phyloP scores from a whole-genome alignment of 2,797 vertebrate genomes.

The Apodemus agrarius region DNA sequence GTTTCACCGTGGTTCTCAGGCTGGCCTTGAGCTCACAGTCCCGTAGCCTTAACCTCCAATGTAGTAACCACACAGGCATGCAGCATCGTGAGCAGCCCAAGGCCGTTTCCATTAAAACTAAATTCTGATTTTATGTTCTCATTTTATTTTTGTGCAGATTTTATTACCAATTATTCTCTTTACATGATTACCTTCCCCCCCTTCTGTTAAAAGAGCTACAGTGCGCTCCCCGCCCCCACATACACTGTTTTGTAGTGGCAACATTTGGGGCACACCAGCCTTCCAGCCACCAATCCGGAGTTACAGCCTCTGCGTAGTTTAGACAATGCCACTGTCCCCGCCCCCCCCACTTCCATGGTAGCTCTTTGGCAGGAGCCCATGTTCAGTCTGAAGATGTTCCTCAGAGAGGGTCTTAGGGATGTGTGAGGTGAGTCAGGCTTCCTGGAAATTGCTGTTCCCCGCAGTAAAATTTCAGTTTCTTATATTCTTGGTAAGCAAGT shows the following conservation, averaged over 20 bases:
- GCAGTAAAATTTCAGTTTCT: constrained; percentile 34
- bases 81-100: neutral
- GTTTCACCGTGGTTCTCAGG: neutral
- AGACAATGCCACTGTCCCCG: neutral
- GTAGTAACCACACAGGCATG: too few species aligned
- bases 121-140: neutral
- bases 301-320: neutral
- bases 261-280: neutral
- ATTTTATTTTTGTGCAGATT: constrained; percentile 17
- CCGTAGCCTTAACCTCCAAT: neutral
- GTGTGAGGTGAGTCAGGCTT: neutral
- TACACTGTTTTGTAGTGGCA: neutral
- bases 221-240: neutral
- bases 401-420: constrained; percentile 4
- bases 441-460: neutral
- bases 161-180: neutral
- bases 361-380: neutral
- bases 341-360: neutral
- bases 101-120: neutral
- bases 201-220: neutral
- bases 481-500: constrained; percentile 11
- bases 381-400: neutral
- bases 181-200: neutral
- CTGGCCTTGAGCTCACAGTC: neutral
- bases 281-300: neutral